Evolutionary conservation across 2,113 vertebrate species (phyloP).

Genomic region (Rousettus leschenaultii): DNA sequence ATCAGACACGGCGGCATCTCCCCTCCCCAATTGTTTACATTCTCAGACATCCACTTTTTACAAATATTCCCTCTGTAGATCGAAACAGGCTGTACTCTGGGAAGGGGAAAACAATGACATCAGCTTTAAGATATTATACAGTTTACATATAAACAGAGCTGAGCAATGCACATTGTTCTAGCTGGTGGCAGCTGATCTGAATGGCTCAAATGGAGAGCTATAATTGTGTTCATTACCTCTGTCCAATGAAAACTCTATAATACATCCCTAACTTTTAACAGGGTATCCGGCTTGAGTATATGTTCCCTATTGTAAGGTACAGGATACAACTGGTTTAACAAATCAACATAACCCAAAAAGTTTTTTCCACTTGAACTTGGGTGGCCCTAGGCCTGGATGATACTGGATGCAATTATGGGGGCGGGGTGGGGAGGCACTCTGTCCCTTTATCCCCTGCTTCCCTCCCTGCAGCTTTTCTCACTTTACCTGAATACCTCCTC

Average conservation of each 20-base stretch:
- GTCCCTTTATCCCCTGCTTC: background rate
- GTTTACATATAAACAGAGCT: conserved; percentile 62
- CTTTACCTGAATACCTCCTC: background rate
- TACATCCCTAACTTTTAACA: background rate
- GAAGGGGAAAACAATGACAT: conserved; percentile 72
- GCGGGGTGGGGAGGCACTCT: background rate
- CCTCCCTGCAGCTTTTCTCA: background rate
- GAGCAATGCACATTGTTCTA: conserved; percentile 12
- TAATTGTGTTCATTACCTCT: conserved; percentile 25
- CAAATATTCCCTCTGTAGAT: conserved; percentile 76
- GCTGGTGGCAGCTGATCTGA: background rate
- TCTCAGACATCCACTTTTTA: conserved; percentile 74
- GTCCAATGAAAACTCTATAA: conserved; percentile 55
- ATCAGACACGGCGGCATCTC: conserved; percentile 75
- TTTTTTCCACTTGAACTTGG: background rate
- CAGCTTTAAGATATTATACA: conserved; percentile 66
- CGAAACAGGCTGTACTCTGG: conserved; percentile 75
- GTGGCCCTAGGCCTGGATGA: background rate
- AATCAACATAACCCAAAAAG: background rate
- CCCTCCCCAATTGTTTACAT: conserved; percentile 66
- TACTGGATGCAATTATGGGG: background rate
- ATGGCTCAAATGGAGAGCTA: conserved; percentile 3
- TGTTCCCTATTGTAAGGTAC: background rate
- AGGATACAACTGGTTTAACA: background rate
- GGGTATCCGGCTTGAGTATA: background rate